Conservation (phyloP, 2,888 invertebrate species). For the Horisme vitalbata region DNA sequence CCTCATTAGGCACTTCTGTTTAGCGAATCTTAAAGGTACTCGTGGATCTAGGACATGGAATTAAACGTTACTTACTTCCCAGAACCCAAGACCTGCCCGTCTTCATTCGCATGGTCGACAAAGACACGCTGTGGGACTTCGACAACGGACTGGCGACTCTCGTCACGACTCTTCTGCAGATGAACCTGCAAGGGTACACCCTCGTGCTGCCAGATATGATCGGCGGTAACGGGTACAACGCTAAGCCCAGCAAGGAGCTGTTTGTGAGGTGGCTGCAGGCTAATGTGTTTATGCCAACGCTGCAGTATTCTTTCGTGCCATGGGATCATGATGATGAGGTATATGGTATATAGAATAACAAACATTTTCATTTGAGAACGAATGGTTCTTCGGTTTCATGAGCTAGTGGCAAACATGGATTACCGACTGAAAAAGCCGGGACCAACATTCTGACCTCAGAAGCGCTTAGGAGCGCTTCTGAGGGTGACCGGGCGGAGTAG, state of each 20-base stretch:
- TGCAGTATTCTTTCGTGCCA: slow-evolving; percentile 92
- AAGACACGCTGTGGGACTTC: slow-evolving; percentile 86
- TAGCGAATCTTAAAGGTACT: too few species aligned
- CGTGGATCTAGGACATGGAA: too few species aligned
- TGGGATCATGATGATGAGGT: slow-evolving; percentile 88
- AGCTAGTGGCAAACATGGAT: too few species aligned
- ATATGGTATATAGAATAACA: neutral
- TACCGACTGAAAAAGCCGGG: too few species aligned
- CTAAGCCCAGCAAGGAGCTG: slow-evolving; percentile 82
- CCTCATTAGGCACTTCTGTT: too few species aligned
- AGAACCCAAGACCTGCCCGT: slow-evolving; percentile 87
- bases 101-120: slow-evolving; percentile 91
- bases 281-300: slow-evolving; percentile 89
- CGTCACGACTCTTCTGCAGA: slow-evolving; percentile 87
- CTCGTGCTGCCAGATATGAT: slow-evolving; percentile 91
- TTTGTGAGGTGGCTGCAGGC: slow-evolving; percentile 91
- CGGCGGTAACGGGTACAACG: slow-evolving; percentile 86
- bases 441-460: too few species aligned
- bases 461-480: too few species aligned
- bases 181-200: slow-evolving; percentile 85
- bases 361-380: too few species aligned
- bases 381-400: too few species aligned
- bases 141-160: slow-evolving; percentile 88
- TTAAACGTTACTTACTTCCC: slow-evolving; percentile 29
- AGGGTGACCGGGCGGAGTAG: too few species aligned